Conservation (phyloP, 2,797 vertebrate species). For the Ciconia nigra region DNA sequence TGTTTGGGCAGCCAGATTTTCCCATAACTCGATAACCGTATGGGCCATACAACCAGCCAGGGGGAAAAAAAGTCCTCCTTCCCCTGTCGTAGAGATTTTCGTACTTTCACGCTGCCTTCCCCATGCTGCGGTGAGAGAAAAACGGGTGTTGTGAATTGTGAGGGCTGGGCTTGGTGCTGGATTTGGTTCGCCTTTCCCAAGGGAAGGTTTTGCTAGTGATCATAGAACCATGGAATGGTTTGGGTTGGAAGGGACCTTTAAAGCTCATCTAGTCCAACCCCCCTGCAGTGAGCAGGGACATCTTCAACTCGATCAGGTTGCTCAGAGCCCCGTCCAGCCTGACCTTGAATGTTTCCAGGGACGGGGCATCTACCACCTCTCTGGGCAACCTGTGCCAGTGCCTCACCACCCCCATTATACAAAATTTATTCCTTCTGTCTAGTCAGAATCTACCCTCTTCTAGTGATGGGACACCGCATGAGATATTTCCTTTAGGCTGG, state of each 20-base stretch:
- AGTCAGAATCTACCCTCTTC: background rate
- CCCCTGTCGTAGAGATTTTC: background rate
- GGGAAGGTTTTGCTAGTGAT: background rate
- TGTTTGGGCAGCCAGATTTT: conserved; percentile 84
- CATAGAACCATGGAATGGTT: background rate
- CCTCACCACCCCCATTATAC: background rate
- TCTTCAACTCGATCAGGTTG: background rate
- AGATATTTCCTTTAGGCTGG: background rate
- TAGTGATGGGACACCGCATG: background rate
- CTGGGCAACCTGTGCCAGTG: background rate
- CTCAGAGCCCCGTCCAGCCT: background rate
- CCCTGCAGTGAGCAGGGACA: background rate
- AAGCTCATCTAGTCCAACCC: background rate
- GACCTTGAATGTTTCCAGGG: background rate
- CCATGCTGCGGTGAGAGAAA: background rate
- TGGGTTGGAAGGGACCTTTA: background rate
- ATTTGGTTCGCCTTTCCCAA: background rate
- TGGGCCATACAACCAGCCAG: background rate
- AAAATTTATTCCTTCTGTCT: background rate
- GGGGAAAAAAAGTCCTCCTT: background rate
- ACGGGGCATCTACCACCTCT: background rate
- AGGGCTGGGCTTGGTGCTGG: background rate
- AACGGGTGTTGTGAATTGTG: background rate
- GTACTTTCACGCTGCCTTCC: background rate
- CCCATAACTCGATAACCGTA: conserved; percentile 74